Evolutionary conservation across 2,113 vertebrate species (phyloP).

Genomic region (Strix aluco): DNA sequence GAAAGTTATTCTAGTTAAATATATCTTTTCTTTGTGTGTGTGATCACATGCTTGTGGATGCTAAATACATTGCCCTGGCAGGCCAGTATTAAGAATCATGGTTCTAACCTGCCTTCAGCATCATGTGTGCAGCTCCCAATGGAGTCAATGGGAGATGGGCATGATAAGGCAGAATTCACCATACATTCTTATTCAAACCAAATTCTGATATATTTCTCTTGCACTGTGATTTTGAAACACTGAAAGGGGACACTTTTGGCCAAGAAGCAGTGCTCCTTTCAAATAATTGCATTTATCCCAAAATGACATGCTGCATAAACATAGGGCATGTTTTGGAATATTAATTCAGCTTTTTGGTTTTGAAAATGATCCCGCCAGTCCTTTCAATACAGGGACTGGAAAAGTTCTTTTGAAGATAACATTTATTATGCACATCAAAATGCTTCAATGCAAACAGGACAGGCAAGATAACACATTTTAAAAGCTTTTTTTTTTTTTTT

Average conservation of each 20-base stretch:
- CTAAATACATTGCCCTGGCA: not conserved
- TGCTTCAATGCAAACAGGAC: constrained; percentile 71
- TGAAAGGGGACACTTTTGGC: not conserved
- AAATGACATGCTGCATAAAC: constrained; percentile 68
- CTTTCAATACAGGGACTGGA: constrained; percentile 43
- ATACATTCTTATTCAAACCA: constrained; percentile 61
- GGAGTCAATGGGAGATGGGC: not conserved
- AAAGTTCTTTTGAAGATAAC: constrained; percentile 53
- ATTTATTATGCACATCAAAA: constrained; percentile 65
- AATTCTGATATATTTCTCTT: constrained; percentile 56
- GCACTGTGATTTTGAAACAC: not conserved
- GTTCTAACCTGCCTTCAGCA: constrained; percentile 21
- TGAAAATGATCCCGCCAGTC: constrained; percentile 39
- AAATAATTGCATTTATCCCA: constrained; percentile 44
- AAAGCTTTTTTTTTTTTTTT: constrained; percentile 30
- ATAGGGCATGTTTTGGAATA: constrained; percentile 69
- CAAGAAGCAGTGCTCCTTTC: constrained; percentile 18
- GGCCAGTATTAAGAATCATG: constrained; percentile 32
- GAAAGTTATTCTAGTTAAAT: not conserved
- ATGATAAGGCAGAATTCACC: constrained; percentile 16
- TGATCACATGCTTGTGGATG: constrained; percentile 14
- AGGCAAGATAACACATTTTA: constrained; percentile 66
- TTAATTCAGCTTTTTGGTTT: constrained; percentile 60
- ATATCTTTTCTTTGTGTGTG: not conserved
- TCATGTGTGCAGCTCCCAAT: not conserved